Percentiles rank a stretch among this genome's conserved stretches.
These are phyloP conservation scores for Idris sp. DNA, from an alignment of 1,140 invertebrate genomes.

Conservation along the genomic window DNA sequence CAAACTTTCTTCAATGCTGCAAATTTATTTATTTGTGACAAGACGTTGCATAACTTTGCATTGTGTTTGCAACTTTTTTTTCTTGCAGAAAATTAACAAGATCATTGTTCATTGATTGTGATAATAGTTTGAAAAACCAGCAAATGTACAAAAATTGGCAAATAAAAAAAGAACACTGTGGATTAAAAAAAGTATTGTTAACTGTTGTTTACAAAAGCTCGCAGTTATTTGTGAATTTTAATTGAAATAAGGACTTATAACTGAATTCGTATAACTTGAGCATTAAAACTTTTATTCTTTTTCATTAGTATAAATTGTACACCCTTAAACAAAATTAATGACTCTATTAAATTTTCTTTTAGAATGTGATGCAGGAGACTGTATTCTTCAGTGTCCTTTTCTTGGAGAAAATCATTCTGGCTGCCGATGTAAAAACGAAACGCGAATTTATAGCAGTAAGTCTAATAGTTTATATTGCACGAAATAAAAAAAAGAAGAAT, in stretches of 20 bases:
- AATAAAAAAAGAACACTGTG: constrained; percentile 10
- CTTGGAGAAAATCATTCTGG: constrained; percentile 26
- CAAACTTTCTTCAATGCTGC: constrained; percentile 2
- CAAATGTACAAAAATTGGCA: constrained; percentile 12
- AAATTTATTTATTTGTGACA: constrained; percentile 11
- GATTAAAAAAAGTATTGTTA: constrained; percentile 11
- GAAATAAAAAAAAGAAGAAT: constrained; percentile 35
- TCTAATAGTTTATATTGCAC: constrained; percentile 57
- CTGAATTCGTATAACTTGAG: constrained; percentile 47
- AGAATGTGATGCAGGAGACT: constrained; percentile 57
- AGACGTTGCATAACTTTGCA: too few species aligned
- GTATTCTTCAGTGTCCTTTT: constrained; percentile 63
- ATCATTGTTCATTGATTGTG: constrained; percentile 21
- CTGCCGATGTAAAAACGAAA: constrained; percentile 60
- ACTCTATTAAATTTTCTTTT: constrained; percentile 53
- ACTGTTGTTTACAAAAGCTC: constrained; percentile 15
- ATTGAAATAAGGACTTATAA: constrained; percentile 31
- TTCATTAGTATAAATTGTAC: constrained; percentile 51
- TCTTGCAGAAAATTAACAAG: constrained; percentile 34
- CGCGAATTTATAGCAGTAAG: constrained; percentile 63
- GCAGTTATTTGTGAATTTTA: constrained; percentile 50
- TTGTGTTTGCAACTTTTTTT: background rate
- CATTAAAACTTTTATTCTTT: constrained; percentile 48
- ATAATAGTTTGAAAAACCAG: constrained; percentile 7
- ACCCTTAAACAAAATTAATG: constrained; percentile 53